Conservation (phyloP, 2,113 vertebrate genomes). For the Gopherus evgoodei region DNA sequence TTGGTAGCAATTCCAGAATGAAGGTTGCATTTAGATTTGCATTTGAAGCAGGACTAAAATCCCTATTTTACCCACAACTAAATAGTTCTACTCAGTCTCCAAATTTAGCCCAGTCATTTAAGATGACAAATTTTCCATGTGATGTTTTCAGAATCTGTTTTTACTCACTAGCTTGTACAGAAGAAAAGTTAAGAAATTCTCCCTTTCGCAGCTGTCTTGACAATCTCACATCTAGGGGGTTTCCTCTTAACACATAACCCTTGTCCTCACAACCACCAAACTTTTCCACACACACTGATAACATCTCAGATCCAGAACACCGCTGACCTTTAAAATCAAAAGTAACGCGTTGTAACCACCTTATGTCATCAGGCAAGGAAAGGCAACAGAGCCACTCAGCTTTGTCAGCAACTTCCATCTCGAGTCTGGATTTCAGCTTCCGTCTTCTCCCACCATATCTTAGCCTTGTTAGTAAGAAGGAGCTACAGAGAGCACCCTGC, state of each 20-base stretch:
- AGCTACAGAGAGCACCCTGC: background rate
- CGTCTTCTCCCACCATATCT: background rate
- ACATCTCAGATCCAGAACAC: background rate
- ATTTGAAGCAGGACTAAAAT: fast-evolving
- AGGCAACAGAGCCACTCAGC: background rate
- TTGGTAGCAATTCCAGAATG: background rate
- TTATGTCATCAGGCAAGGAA: background rate
- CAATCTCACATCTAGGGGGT: background rate
- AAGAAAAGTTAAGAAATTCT: background rate
- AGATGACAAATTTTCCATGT: background rate
- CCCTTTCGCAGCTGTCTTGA: background rate
- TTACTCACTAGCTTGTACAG: background rate
- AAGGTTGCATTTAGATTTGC: fast-evolving
- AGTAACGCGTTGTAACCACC: background rate
- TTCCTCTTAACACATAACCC: background rate
- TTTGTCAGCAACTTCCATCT: background rate
- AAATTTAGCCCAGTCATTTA: background rate
- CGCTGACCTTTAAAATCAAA: background rate
- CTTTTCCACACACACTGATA: background rate
- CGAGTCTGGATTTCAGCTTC: background rate
- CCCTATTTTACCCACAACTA: background rate
- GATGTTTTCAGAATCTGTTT: background rate
- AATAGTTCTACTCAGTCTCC: background rate
- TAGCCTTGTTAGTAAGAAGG: background rate
- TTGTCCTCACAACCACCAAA: background rate